phyloP scores from a whole-genome alignment of 2,888 invertebrate species.

The Xanthia togata region DNA sequence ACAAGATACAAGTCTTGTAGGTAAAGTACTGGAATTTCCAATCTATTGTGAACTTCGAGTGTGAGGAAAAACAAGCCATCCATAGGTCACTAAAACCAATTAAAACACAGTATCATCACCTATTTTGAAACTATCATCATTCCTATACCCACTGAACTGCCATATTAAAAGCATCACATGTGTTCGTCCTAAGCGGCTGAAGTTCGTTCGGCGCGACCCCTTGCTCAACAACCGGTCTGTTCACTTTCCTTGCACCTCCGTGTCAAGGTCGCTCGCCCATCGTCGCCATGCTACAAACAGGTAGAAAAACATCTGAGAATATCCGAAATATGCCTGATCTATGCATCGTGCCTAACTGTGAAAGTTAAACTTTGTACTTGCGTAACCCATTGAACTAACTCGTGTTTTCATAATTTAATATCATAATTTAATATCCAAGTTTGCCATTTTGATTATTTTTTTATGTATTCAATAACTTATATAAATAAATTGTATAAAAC shows the following conservation, averaged over 20 bases:
- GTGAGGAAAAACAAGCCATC: not conserved
- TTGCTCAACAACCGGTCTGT: constrained; percentile 86
- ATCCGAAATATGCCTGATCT: constrained; percentile 56
- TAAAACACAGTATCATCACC: not conserved
- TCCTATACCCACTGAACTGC: constrained; percentile 4
- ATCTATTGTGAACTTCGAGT: not conserved
- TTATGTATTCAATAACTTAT: not conserved
- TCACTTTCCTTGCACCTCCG: constrained; percentile 85
- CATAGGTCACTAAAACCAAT: not conserved
- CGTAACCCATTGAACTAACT: constrained; percentile 39
- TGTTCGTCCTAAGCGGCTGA: constrained; percentile 62
- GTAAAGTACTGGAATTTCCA: not conserved
- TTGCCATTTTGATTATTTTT: constrained; percentile 7
- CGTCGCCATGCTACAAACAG: constrained; percentile 68
- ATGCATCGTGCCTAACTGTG: constrained; percentile 51
- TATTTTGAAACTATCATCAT: not conserved
- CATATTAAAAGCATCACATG: constrained; percentile 33
- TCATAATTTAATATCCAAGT: too few species aligned
- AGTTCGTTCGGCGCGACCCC: constrained; percentile 72
- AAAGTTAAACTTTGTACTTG: constrained; percentile 53
- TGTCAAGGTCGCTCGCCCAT: constrained; percentile 86
- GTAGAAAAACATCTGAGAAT: constrained; percentile 67
- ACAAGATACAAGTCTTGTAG: not conserved
- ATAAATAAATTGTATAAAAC: constrained; percentile 15
- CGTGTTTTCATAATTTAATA: too few species aligned